Evolutionary conservation across 2,797 vertebrate genomes (phyloP).

Genomic region (Ataeniobius toweri): DNA sequence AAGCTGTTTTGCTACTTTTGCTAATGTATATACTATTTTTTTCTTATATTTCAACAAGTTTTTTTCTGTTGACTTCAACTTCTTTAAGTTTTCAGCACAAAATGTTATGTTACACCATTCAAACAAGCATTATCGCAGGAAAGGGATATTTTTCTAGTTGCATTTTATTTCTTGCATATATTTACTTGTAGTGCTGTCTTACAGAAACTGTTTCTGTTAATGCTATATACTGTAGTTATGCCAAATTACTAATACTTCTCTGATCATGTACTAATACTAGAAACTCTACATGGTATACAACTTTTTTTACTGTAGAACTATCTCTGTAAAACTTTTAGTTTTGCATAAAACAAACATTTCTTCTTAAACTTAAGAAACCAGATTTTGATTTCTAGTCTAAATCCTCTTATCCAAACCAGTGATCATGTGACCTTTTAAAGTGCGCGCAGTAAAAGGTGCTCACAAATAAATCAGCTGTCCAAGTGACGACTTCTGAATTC

Average conservation of each 20-base stretch:
- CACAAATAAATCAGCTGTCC: not conserved
- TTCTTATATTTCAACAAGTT: too few species aligned
- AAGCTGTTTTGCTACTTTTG: too few species aligned
- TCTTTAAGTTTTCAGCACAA: too few species aligned
- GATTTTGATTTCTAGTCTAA: not conserved
- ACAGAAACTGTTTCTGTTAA: not conserved
- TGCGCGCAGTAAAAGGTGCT: too few species aligned
- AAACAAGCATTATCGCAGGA: too few species aligned
- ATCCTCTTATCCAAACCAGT: not conserved
- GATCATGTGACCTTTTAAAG: not conserved
- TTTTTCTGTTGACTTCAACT: too few species aligned
- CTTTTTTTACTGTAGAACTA: not conserved
- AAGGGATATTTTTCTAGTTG: not conserved
- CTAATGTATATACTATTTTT: too few species aligned
- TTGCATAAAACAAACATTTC: not conserved
- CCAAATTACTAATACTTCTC: not conserved
- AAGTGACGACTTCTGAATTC: not conserved
- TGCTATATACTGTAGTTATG: not conserved
- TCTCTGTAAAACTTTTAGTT: not conserved
- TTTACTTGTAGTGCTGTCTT: not conserved
- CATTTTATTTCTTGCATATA: not conserved
- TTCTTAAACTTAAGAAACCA: not conserved
- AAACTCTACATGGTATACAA: not conserved
- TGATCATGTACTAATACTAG: not conserved
- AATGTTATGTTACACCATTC: too few species aligned